Evolutionary conservation across 1,140 invertebrate species (phyloP), one percentile per base, ranked within the genome.

Genomic region (Hermatobates lingyangjiaoensis): DNA sequence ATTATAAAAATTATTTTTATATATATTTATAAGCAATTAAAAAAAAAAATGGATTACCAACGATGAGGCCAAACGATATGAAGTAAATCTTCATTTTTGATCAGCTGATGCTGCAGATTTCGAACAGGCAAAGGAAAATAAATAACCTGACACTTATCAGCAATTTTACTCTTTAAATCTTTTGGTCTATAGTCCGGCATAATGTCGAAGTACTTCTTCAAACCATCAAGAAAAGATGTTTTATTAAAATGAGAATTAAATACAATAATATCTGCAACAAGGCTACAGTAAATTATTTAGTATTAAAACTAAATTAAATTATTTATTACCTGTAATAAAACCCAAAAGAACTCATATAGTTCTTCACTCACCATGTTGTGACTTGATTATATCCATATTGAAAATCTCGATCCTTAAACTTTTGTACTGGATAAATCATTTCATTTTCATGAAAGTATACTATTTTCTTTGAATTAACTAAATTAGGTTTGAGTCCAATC

Each of bases 361-460:
- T 49, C 49, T 47, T 25, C 46, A 59, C 63, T 60, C 67, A 51
- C 50, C 50, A 38, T 81, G 80, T 77, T 75, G 34, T 79, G 75
- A 86, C 80, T 64, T 85, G 79, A 67, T 84, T 85, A 48, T 83
- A 79, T 1, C 80, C 79, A 68, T 79, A 85, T 61, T 86, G 83
- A 56, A 81, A 81, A 60, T 86, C 82, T 56, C 81, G 64, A 27
- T 79, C 71, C 58, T 83, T 76, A 2, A 73, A 66, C 52, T 79
- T 71, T 52, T 71, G 64, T 10, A 81, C 72, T 1, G 83, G 83
- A 67, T 85, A 86, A 0, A 75, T 65, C 24, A 86, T 62, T 63
- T 86, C 81, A 62, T 86, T 86, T 66, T 86, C 83, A 64, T 86
- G 83, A 59, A 86, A 85, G 61, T 84, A 86, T 1, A 85, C 61